Base-by-base conservation (phyloP, 2,888 invertebrate species). In the Balanococcus diminutus region DNA sequence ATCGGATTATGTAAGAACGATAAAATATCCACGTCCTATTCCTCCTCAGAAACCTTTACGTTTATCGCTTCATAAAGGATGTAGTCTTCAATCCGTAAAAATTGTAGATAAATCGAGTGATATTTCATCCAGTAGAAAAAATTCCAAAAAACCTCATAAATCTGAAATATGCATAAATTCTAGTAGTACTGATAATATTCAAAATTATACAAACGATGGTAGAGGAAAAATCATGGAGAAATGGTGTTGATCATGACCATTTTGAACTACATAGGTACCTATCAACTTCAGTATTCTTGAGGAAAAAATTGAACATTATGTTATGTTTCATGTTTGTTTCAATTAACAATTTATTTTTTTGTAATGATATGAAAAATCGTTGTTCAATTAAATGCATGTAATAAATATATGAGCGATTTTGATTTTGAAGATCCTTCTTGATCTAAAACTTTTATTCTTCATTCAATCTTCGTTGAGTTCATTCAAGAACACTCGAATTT, bases 11-110 rank as follows among this genome's bases (percentile, higher is more conserved):
- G 42, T 72, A 31, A 79, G 51, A 32, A 79, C 85, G 16, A 32
- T 85, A 1, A 85, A 85, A 79, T 85, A 85, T 31, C 79, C 85
- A 6, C 83, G 86, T 86, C 96, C 96, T 0, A 93, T 94, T 16
- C 96, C 96, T 4, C 96, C 96, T 25, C 94, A 96, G 88, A 96
- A 96, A 89, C 96, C 96, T 0, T 90, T 96, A 82, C 92, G 96
- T 11, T 90, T 96, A 61, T 96, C 96, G 0, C 90, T 96, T 82
- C 96, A 96, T 75, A 85, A 85, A 31, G 85, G 85, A 2, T 85
- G 85, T 39, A 85, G 85, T 85, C 32, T 85, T 14, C 85, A 85
- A 11, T 85, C 85, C 4, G 85, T 85, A 28, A 85, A 85, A 31
- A 85, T 85, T 1, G 72, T 85, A 16, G 85, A 85, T 51, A 85